Conservation (phyloP, 2,888 invertebrate genomes). For the Ennomos erosarius region DNA sequence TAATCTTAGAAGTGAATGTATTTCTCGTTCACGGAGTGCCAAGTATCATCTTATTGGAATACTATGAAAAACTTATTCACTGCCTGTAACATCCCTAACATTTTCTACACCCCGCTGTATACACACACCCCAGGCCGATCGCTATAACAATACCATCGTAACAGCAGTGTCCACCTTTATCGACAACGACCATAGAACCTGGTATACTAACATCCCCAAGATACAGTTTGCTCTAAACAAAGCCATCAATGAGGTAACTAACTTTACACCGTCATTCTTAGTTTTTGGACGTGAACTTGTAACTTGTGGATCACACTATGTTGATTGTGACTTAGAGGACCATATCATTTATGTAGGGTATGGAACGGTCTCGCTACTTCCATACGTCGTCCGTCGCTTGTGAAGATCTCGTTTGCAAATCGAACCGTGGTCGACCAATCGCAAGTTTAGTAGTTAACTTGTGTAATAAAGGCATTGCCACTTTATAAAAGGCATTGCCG, state of each 20-base stretch:
- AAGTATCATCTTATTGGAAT: constrained; percentile 36
- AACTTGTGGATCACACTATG: neutral
- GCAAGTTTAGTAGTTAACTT: no score
- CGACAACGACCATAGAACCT: constrained; percentile 20
- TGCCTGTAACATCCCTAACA: constrained; percentile 41
- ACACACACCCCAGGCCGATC: no score
- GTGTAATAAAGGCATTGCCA: no score
- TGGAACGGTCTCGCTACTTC: no score
- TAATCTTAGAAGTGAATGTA: constrained; percentile 36
- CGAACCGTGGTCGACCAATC: no score
- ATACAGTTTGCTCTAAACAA: constrained; percentile 1
- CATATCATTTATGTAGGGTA: neutral
- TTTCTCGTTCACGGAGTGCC: constrained; percentile 47
- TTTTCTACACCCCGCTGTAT: constrained; percentile 32
- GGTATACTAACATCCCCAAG: constrained; percentile 9
- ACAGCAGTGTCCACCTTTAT: constrained; percentile 26
- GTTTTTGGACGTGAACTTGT: neutral
- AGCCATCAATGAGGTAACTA: neutral
- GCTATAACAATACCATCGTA: constrained; percentile 42
- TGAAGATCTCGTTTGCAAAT: no score
- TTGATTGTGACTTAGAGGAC: neutral
- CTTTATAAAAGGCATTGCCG: no score
- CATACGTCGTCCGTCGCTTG: no score
- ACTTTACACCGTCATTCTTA: neutral
- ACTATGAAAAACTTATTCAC: constrained; percentile 17